Evolutionary conservation across 2,113 vertebrate species (phyloP), one percentile per base, ranked within the genome.

Genomic region (Rhea americana): DNA sequence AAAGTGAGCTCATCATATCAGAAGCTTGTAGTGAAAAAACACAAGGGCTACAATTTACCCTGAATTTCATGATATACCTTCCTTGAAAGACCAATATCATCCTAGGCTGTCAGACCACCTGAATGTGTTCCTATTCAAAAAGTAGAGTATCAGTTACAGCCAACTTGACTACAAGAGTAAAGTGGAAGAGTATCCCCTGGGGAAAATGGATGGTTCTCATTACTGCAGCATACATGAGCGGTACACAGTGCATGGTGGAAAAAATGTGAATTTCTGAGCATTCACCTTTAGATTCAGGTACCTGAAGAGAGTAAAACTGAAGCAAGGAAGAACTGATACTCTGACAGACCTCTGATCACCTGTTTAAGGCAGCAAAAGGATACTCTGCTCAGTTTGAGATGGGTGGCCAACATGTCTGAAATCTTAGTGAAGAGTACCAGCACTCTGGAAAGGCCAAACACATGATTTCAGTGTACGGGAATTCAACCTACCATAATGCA

Each of bases 1-100:
- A 95, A 94, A 7, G 35, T 4, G 32, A 85, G 80, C 82, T 59
- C 80, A 76, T 93, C 63, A 70, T 84, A 73, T 47, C 68, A 83
- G 14, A 85, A 90, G 39, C 72, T 90, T 3, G 0, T 37, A 91
- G 25, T 70, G 72, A 56, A 93, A 95, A 93, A 53, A 90, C 59
- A 90, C 59, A 90, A 91, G 53, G 1, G 5, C 43, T 88, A 50
- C 55, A 85, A 55, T 47, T 47, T 47, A 17, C 17, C 45, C 45
- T 47, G 17, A 47, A 47, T 80, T 93, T 77, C 76, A 87, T 67
- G 63, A 51, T 58, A 88, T 28, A 53, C 35, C 17, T 77, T 88
- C 32, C 48, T 82, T 73, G 76, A 90, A 76, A 39, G 15, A 85
- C 62, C 25, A 82, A 72, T 24, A 45, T 5, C 80, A 19, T 47